Percentiles rank a stretch among this genome's conserved stretches.
Evolutionary conservation across 2,797 vertebrate genomes (phyloP).

Genomic region (Brotula barbata): DNA sequence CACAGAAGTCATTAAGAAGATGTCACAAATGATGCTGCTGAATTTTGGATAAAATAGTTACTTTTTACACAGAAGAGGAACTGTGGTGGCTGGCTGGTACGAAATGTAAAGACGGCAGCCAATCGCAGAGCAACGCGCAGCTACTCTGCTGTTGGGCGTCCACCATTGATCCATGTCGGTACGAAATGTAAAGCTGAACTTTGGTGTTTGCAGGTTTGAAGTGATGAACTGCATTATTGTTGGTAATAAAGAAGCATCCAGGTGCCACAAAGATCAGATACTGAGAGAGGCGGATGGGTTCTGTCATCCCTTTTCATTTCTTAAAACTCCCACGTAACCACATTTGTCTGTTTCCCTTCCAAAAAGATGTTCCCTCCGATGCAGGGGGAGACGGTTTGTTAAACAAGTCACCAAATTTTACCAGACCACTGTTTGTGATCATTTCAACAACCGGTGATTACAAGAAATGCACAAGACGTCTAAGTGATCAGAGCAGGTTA

Average conservation of each 20-base stretch:
- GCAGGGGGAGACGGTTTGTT: slow-evolving; percentile 10
- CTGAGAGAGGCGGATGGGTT: slow-evolving; percentile 19
- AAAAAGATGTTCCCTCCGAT: slow-evolving; percentile 59
- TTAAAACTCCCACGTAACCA: background rate
- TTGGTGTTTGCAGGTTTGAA: slow-evolving; percentile 23
- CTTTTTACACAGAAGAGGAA: background rate
- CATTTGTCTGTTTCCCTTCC: slow-evolving; percentile 9
- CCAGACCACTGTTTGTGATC: background rate
- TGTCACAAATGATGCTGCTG: background rate
- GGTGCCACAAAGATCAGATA: slow-evolving; percentile 45
- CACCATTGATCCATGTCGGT: background rate
- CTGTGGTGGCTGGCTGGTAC: slow-evolving; percentile 11
- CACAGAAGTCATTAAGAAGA: background rate
- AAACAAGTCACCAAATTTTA: background rate
- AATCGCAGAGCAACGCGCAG: no score
- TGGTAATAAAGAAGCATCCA: slow-evolving; percentile 34
- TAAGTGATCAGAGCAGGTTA: background rate
- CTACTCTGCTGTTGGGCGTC: no score
- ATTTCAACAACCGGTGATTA: background rate
- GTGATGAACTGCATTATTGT: slow-evolving; percentile 14
- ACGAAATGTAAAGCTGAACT: slow-evolving; percentile 20
- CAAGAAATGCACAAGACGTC: no score
- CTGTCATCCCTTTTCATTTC: slow-evolving; percentile 16
- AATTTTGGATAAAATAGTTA: background rate
- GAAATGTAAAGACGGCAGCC: background rate